Evolutionary conservation across 2,888 invertebrate genomes (phyloP).

Genomic region (Poecilobothrus nobilitatus): DNA sequence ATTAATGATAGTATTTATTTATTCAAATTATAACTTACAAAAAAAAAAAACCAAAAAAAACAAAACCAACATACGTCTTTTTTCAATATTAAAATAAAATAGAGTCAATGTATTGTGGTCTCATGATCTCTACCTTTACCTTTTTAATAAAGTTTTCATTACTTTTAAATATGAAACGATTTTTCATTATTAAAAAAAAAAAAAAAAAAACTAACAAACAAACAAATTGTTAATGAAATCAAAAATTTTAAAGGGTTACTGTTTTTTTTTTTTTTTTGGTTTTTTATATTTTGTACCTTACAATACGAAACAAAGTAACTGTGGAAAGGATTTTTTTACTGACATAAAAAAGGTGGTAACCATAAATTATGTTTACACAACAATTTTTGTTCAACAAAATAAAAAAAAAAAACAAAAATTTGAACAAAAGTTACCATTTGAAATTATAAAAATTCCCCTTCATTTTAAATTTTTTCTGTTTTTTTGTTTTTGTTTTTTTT

Average conservation of each 20-base stretch:
- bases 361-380: constrained; percentile 4
- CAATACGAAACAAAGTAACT: not conserved
- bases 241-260: constrained; percentile 1
- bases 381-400: not conserved
- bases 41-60: not conserved
- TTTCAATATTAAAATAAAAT: not conserved
- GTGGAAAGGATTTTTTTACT: not conserved
- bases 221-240: constrained; percentile 1
- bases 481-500: too few relatives aligned
- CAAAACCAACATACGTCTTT: not conserved
- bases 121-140: not conserved
- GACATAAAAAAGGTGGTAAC: constrained; percentile 6
- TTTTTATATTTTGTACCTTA: too few relatives aligned
- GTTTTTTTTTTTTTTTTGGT: not conserved
- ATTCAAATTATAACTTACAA: not conserved
- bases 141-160: not conserved
- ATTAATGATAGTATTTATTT: constrained; percentile 6
- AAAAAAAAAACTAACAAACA: not conserved
- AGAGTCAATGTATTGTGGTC: not conserved
- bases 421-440: too few relatives aligned
- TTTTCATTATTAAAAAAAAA: not conserved
- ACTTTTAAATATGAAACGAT: not conserved
- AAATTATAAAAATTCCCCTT: too few relatives aligned
- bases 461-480: too few relatives aligned
- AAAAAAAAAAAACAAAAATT: too few relatives aligned